These are phyloP conservation scores for Acleris cristana DNA, from an alignment of 2,888 invertebrate species.

Conservation along the genomic window DNA sequence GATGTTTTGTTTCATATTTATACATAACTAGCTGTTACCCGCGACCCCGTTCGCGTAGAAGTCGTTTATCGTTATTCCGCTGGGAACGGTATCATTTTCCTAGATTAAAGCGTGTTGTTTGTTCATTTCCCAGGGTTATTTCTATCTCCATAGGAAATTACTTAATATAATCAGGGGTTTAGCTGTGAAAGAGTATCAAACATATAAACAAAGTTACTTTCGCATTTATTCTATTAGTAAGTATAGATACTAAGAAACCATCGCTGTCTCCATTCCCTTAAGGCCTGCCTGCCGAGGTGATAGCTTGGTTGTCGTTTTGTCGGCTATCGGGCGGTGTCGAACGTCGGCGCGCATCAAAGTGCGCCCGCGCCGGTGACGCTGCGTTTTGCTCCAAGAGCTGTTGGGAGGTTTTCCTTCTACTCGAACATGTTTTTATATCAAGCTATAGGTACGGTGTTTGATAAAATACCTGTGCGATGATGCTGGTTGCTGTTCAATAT, in stretches of 20 bases:
- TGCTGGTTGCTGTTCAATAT: too few relatives aligned
- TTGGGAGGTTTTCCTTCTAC: slow-evolving; percentile 66
- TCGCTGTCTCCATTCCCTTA: slow-evolving; percentile 52
- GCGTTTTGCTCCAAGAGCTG: slow-evolving; percentile 61
- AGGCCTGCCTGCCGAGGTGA: slow-evolving; percentile 39
- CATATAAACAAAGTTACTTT: background rate
- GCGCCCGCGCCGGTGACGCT: slow-evolving; percentile 77
- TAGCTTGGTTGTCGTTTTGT: slow-evolving; percentile 73
- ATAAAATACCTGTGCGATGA: background rate
- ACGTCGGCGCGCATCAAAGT: slow-evolving; percentile 81
- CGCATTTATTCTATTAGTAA: background rate
- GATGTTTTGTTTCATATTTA: too few relatives aligned
- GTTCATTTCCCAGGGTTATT: too few relatives aligned
- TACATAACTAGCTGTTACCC: too few relatives aligned
- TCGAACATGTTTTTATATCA: slow-evolving; percentile 9
- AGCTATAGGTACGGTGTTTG: background rate
- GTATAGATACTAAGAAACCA: background rate
- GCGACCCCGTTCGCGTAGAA: too few relatives aligned
- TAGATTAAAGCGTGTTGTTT: too few relatives aligned
- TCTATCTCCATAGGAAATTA: too few relatives aligned
- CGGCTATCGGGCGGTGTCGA: slow-evolving; percentile 78
- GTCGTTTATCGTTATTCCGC: too few relatives aligned
- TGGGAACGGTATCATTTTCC: too few relatives aligned
- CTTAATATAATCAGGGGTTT: too few relatives aligned
- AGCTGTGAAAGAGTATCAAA: too few relatives aligned